A percentile compares a stretch with the other conserved stretches of the same genome.
phyloP scores from a whole-genome alignment of 2,888 invertebrate genomes.

The Chrysina gloriosa region DNA sequence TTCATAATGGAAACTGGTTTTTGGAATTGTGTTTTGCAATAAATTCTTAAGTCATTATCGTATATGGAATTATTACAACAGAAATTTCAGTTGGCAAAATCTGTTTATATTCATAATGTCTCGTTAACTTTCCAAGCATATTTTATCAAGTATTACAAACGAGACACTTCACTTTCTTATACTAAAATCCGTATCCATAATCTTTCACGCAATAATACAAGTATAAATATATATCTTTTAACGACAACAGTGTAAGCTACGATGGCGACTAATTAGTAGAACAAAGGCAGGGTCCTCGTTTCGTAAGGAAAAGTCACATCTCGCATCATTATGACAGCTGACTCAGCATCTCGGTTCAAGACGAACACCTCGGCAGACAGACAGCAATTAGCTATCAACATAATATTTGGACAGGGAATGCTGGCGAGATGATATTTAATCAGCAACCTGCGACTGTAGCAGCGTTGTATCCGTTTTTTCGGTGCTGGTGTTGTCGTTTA shows the following conservation, averaged over 20 bases:
- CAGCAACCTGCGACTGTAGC: not conserved
- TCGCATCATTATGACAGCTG: constrained; percentile 33
- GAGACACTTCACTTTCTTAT: not conserved
- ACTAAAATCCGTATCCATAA: not conserved
- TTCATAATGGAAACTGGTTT: too few relatives aligned
- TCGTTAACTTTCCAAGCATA: too few relatives aligned
- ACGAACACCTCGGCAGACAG: not conserved
- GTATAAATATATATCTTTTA: not conserved
- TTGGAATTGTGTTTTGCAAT: too few relatives aligned
- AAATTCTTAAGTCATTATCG: too few relatives aligned
- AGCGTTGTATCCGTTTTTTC: constrained; percentile 3
- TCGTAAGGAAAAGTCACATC: constrained; percentile 20
- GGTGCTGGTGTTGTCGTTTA: not conserved
- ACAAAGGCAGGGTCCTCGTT: constrained; percentile 20
- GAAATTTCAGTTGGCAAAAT: too few relatives aligned
- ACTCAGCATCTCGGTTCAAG: constrained; percentile 17
- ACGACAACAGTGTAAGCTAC: constrained; percentile 12
- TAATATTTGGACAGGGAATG: constrained; percentile 34
- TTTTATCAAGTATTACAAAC: too few relatives aligned
- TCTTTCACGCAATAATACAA: too few relatives aligned
- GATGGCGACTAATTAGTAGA: constrained; percentile 30
- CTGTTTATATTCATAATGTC: too few relatives aligned
- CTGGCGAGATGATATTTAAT: constrained; percentile 27
- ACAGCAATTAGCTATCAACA: constrained; percentile 34
- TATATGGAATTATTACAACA: too few relatives aligned